These are phyloP conservation scores for Orthosia cruda DNA, from an alignment of 2,888 invertebrate species.

Conservation along the genomic window DNA sequence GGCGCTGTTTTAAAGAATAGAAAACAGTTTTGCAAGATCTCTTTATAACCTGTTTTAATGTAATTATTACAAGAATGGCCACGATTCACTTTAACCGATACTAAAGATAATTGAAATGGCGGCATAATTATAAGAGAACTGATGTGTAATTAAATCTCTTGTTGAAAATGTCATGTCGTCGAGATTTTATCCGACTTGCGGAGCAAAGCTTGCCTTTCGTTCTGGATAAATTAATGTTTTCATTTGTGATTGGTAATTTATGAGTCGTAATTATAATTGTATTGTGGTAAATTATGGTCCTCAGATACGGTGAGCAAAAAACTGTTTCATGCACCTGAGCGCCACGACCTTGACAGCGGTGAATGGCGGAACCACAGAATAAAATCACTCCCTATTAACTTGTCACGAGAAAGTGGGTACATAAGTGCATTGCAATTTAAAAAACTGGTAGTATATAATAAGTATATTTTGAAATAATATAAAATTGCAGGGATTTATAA, in stretches of 20 bases:
- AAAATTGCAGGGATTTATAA: background rate
- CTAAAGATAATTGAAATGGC: background rate
- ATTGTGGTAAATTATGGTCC: background rate
- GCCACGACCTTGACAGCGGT: constrained; percentile 15
- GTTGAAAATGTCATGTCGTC: constrained; percentile 6
- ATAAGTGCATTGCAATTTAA: too few relatives aligned
- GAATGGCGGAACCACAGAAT: constrained; percentile 2
- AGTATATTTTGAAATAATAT: too few relatives aligned
- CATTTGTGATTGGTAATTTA: background rate
- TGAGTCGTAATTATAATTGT: too few relatives aligned
- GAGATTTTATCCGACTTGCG: background rate
- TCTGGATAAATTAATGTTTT: background rate
- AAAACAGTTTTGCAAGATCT: background rate
- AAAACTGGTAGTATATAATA: too few relatives aligned
- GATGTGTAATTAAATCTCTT: background rate
- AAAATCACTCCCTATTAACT: background rate
- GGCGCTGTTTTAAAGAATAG: constrained; percentile 35
- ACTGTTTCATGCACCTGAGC: background rate
- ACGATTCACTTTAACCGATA: background rate
- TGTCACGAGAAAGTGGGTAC: too few relatives aligned
- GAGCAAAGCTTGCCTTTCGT: background rate
- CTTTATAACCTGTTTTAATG: background rate
- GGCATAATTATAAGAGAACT: background rate
- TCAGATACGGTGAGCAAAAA: too few relatives aligned
- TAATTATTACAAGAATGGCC: background rate